Conservation (phyloP, 2,888 invertebrate species). For the Rhingia rostrata region DNA sequence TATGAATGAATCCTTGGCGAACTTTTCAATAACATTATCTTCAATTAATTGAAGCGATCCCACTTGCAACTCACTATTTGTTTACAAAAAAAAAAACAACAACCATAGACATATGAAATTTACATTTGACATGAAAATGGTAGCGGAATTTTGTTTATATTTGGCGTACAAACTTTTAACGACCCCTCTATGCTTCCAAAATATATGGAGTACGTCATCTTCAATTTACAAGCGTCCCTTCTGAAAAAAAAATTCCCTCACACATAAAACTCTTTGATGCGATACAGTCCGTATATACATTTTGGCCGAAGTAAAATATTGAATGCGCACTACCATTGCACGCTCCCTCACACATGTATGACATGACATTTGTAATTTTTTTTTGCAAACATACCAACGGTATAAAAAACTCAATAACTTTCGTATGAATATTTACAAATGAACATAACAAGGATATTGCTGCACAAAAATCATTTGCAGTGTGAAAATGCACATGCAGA, state of each 20-base stretch:
- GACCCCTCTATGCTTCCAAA: not conserved
- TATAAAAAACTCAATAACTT: constrained; percentile 5
- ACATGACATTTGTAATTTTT: not conserved
- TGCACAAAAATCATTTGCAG: constrained; percentile 15
- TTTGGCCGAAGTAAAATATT: constrained; percentile 13
- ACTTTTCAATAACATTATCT: not conserved
- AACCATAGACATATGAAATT: constrained; percentile 1
- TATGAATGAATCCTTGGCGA: not conserved
- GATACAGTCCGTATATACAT: not conserved
- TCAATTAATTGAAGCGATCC: not conserved
- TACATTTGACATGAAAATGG: constrained; percentile 4
- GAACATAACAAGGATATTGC: constrained; percentile 38
- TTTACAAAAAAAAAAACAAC: not conserved
- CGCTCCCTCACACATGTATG: constrained; percentile 11
- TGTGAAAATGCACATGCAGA: constrained; percentile 1
- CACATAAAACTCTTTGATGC: constrained; percentile 8
- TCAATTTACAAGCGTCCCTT: constrained; percentile 16
- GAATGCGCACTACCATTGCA: constrained; percentile 36
- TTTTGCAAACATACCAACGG: not conserved
- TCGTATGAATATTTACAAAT: constrained; percentile 68
- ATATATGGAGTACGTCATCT: not conserved
- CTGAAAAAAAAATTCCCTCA: not conserved
- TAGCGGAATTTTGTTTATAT: constrained; percentile 4
- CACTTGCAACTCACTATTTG: not conserved
- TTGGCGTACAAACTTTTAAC: constrained; percentile 6